Percentiles rank a stretch among this genome's conserved stretches.
Conservation (phyloP, 1,140 invertebrate species). For the Charaxes varanes region DNA sequence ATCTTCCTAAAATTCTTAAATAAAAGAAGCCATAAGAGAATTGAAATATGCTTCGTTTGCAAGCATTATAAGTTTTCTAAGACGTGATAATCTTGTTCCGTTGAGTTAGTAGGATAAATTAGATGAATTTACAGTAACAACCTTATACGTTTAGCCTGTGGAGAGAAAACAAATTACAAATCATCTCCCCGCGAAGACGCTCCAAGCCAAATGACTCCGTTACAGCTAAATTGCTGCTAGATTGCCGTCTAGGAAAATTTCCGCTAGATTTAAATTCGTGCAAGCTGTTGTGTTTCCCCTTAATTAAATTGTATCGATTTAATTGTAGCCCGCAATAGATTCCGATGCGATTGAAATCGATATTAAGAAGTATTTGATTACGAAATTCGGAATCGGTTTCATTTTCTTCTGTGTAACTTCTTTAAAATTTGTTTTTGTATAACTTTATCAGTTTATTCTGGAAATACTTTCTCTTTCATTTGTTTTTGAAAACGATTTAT, state of each 20-base stretch:
- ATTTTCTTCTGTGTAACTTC: no score
- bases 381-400: no score
- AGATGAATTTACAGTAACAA: slow-evolving; percentile 17
- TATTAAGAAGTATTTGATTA: slow-evolving; percentile 22
- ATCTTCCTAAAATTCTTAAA: no score
- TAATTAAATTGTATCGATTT: slow-evolving; percentile 62
- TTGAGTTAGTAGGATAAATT: slow-evolving; percentile 1
- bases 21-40: no score
- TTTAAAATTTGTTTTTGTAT: no score
- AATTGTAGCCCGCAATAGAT: slow-evolving; percentile 32
- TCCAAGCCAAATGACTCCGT: slow-evolving; percentile 62
- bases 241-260: slow-evolving; percentile 60
- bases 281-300: slow-evolving; percentile 41
- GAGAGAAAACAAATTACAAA: slow-evolving; percentile 70
- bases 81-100: background rate
- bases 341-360: slow-evolving; percentile 33
- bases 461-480: no score
- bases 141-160: slow-evolving; percentile 13
- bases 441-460: no score
- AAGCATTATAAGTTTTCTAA: no score
- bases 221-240: slow-evolving; percentile 63
- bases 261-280: slow-evolving; percentile 54
- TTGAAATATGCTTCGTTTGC: no score
- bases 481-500: no score
- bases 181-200: slow-evolving; percentile 60